Conservation (phyloP, 2,888 invertebrate species). For the Sceliomorpha sp. region DNA sequence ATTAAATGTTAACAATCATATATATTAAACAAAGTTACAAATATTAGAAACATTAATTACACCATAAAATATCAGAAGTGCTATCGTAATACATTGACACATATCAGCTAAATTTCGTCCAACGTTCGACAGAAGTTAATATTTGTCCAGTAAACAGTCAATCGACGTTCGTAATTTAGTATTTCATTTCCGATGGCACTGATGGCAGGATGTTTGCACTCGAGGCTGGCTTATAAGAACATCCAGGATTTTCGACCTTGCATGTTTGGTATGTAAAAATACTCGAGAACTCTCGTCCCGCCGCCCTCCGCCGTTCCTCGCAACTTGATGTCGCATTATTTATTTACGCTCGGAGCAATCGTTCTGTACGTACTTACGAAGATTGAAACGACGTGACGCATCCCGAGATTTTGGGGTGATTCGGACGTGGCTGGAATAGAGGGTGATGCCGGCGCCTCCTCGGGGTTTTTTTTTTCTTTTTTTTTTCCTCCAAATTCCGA, state of each 20-base stretch:
- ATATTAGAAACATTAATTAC: no score
- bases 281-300: slow-evolving; percentile 22
- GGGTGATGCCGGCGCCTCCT: slow-evolving; percentile 37
- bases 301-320: slow-evolving; percentile 31
- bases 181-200: slow-evolving; percentile 29
- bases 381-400: slow-evolving; percentile 55
- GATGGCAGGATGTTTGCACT: slow-evolving; percentile 23
- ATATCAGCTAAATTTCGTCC: no score
- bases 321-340: slow-evolving; percentile 64
- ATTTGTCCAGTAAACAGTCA: slow-evolving; percentile 3
- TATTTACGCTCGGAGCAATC: slow-evolving; percentile 69
- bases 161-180: slow-evolving; percentile 29
- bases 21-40: no score
- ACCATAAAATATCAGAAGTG: no score
- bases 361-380: slow-evolving; percentile 54
- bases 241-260: slow-evolving; percentile 5
- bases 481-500: slow-evolving; percentile 21
- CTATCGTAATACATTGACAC: no score
- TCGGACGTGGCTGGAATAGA: slow-evolving; percentile 48
- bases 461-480: slow-evolving; percentile 7
- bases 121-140: no score
- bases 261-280: slow-evolving; percentile 37
- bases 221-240: slow-evolving; percentile 25
- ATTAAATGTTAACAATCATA: no score
- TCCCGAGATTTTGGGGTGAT: slow-evolving; percentile 52